Evolutionary conservation across 2,797 vertebrate species (phyloP).

Genomic region (Rhinatrema bivittatum): DNA sequence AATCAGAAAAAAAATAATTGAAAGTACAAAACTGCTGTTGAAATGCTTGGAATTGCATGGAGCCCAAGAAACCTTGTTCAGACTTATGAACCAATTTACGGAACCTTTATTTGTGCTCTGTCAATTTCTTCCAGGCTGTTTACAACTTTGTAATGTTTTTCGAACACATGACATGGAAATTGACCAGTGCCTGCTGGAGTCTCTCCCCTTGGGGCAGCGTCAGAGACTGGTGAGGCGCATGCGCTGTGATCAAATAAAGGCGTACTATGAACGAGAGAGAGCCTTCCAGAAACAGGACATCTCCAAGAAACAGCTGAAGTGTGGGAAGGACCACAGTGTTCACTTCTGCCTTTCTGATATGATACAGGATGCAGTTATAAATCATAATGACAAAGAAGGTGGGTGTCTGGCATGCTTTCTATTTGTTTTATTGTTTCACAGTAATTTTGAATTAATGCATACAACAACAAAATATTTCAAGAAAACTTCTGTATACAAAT

Average conservation of each 20-base stretch:
- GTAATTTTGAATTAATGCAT: too few species aligned
- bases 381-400: slow-evolving; percentile 90
- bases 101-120: background rate
- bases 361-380: slow-evolving; percentile 77
- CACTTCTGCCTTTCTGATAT: slow-evolving; percentile 61
- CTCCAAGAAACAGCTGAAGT: slow-evolving; percentile 38
- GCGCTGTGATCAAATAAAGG: slow-evolving; percentile 88
- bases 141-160: slow-evolving; percentile 96
- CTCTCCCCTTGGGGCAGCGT: slow-evolving; percentile 85
- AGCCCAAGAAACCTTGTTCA: too few species aligned
- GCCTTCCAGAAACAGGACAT: slow-evolving; percentile 69
- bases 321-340: slow-evolving; percentile 62
- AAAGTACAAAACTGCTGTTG: too few species aligned
- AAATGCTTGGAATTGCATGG: too few species aligned
- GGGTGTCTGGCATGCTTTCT: background rate
- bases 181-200: slow-evolving; percentile 97
- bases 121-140: slow-evolving; percentile 73
- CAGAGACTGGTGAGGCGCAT: slow-evolving; percentile 88
- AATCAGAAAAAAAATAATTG: too few species aligned
- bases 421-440: rapidly evolving
- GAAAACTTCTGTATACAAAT: background rate
- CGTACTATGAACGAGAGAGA: slow-evolving; percentile 86
- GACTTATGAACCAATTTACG: too few species aligned
- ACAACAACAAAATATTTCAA: too few species aligned
- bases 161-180: slow-evolving; percentile 96